Conservation (phyloP, 2,888 invertebrate genomes). For the Ophion obscuratus region DNA sequence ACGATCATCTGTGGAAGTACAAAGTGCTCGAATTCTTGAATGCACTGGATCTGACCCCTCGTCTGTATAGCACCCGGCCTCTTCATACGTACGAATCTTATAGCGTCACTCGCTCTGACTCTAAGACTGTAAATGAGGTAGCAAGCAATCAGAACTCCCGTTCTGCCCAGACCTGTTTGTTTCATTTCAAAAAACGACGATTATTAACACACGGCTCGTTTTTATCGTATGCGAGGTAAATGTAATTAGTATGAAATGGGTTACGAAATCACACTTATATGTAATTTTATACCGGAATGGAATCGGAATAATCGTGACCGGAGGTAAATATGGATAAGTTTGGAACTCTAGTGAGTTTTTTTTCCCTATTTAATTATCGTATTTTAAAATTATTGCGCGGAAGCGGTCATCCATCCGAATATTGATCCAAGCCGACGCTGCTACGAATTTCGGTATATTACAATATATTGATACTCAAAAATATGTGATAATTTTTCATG, state of each 20-base stretch:
- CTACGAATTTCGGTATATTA: not conserved
- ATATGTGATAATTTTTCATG: too few species aligned
- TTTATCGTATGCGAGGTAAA: not conserved
- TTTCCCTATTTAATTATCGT: too few species aligned
- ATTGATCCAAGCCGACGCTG: not conserved
- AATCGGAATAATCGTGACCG: too few species aligned
- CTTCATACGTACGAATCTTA: conserved; percentile 90
- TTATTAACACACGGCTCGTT: not conserved
- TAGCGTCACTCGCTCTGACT: conserved; percentile 91
- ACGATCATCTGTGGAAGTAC: conserved; percentile 91
- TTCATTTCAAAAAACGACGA: conserved; percentile 37
- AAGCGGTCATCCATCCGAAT: not conserved
- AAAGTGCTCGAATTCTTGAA: conserved; percentile 93
- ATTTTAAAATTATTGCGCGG: too few species aligned
- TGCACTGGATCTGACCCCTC: conserved; percentile 91
- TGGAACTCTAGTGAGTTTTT: too few species aligned
- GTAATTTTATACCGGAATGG: too few species aligned
- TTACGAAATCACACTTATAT: too few species aligned
- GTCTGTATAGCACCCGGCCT: conserved; percentile 93
- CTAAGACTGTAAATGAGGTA: conserved; percentile 92
- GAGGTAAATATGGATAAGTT: too few species aligned
- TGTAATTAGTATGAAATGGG: too few species aligned
- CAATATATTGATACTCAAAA: not conserved
- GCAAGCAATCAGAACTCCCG: conserved; percentile 94
- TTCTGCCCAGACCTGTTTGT: conserved; percentile 90